A percentile compares a stretch with the other conserved stretches of the same genome.
Evolutionary conservation across 2,113 vertebrate species (phyloP).

Genomic region (Rhodinocichla rosea): DNA sequence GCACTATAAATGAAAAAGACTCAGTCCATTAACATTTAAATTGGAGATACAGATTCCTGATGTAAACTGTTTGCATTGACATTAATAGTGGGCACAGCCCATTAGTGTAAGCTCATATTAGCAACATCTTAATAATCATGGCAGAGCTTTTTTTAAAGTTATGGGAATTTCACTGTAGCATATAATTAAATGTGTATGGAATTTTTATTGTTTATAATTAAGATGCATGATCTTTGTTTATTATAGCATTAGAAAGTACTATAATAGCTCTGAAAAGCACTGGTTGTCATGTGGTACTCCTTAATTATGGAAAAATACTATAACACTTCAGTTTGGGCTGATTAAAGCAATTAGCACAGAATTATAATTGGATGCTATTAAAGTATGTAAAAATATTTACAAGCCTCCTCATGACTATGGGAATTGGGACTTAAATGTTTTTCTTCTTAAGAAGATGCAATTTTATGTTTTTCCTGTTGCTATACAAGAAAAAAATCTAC

Average conservation of each 20-base stretch:
- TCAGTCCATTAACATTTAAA: constrained; percentile 63
- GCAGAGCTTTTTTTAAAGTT: constrained; percentile 56
- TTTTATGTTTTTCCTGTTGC: constrained; percentile 30
- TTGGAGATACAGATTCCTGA: constrained; percentile 26
- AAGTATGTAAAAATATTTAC: constrained; percentile 62
- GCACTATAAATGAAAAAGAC: constrained; percentile 16
- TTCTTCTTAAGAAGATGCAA: not conserved
- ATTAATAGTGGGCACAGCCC: constrained; percentile 54
- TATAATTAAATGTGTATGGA: constrained; percentile 74
- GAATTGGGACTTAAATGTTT: constrained; percentile 6
- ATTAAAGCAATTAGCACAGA: constrained; percentile 70
- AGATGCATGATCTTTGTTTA: constrained; percentile 72
- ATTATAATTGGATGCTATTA: constrained; percentile 42
- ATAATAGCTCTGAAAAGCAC: constrained; percentile 43
- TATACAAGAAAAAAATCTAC: not conserved
- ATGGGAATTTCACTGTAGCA: constrained; percentile 64
- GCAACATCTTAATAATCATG: constrained; percentile 41
- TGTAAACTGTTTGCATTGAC: constrained; percentile 33
- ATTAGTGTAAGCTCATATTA: constrained; percentile 60
- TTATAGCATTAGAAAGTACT: constrained; percentile 59
- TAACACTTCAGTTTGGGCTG: constrained; percentile 49
- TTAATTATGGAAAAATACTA: constrained; percentile 70
- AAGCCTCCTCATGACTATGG: not conserved
- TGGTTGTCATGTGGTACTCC: constrained; percentile 47
- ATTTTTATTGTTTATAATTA: constrained; percentile 76